Conservation (phyloP, 1,140 invertebrate genomes). For the Musca vetustissima region DNA sequence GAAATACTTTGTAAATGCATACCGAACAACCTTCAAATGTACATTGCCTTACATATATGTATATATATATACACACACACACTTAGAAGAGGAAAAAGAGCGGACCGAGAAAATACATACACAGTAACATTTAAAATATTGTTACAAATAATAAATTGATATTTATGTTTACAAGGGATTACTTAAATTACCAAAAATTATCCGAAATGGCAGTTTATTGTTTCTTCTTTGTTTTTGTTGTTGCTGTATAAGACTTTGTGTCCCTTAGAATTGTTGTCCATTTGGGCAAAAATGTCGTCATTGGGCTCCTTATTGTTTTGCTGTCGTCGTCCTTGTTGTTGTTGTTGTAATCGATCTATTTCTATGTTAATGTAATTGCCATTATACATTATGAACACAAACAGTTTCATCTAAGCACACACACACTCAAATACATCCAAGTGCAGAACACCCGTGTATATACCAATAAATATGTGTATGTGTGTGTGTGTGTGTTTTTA, state of each 20-base stretch:
- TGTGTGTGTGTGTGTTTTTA: background rate
- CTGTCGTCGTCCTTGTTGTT: background rate
- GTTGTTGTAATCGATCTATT: constrained; percentile 7
- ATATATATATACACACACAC: too few species aligned
- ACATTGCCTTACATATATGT: too few species aligned
- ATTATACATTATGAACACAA: constrained; percentile 4
- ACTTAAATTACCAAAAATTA: constrained; percentile 23
- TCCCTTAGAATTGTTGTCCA: too few species aligned
- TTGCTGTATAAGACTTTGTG: too few species aligned
- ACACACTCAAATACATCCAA: too few species aligned
- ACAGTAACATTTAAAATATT: constrained; percentile 17
- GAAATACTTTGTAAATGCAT: too few species aligned
- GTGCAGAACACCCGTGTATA: too few species aligned
- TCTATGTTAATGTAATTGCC: constrained; percentile 14
- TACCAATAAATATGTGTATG: background rate
- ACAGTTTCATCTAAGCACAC: background rate
- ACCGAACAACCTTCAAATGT: too few species aligned
- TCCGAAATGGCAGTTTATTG: constrained; percentile 7
- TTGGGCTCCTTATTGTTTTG: background rate
- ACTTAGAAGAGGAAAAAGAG: too few species aligned
- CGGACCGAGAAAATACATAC: background rate
- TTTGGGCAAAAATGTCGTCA: background rate
- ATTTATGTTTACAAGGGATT: constrained; percentile 22
- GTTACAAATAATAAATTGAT: constrained; percentile 19
- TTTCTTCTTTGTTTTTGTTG: too few species aligned